These are phyloP conservation scores for Aphrophora alni DNA, from an alignment of 2,888 invertebrate genomes.

Conservation along the genomic window DNA sequence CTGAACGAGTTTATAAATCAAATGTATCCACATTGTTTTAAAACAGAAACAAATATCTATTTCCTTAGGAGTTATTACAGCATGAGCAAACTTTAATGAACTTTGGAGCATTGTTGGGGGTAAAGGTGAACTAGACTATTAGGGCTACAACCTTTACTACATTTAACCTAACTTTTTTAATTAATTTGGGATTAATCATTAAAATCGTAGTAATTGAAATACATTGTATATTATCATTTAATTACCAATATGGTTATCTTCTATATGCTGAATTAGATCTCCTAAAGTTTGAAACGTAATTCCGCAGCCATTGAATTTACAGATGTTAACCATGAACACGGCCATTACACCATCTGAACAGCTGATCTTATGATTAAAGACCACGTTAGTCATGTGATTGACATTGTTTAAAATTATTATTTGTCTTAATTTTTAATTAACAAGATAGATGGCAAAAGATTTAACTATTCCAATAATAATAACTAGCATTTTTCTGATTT, in stretches of 20 bases:
- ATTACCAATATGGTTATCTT: constrained; percentile 86
- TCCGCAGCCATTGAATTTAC: constrained; percentile 87
- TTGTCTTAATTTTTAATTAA: background rate
- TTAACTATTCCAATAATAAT: background rate
- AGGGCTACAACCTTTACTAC: background rate
- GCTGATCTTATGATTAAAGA: background rate
- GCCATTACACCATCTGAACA: constrained; percentile 66
- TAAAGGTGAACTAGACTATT: background rate
- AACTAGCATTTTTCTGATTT: background rate
- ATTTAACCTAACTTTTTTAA: background rate
- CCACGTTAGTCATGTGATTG: background rate
- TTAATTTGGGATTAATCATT: background rate
- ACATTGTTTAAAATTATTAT: background rate
- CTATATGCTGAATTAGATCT: constrained; percentile 86
- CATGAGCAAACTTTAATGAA: background rate
- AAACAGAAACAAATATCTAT: background rate
- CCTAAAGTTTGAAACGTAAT: constrained; percentile 80
- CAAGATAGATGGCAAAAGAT: background rate
- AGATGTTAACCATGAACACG: constrained; percentile 88
- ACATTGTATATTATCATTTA: constrained; percentile 52
- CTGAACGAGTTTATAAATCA: too few relatives aligned
- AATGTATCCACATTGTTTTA: background rate
- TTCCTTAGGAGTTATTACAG: background rate
- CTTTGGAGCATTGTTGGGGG: background rate
- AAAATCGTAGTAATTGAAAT: background rate